Percentiles rank a stretch among this genome's conserved stretches.
These are phyloP conservation scores for Miopithecus talapoin DNA, from an alignment of 2,797 vertebrate genomes.

Conservation along the genomic window DNA sequence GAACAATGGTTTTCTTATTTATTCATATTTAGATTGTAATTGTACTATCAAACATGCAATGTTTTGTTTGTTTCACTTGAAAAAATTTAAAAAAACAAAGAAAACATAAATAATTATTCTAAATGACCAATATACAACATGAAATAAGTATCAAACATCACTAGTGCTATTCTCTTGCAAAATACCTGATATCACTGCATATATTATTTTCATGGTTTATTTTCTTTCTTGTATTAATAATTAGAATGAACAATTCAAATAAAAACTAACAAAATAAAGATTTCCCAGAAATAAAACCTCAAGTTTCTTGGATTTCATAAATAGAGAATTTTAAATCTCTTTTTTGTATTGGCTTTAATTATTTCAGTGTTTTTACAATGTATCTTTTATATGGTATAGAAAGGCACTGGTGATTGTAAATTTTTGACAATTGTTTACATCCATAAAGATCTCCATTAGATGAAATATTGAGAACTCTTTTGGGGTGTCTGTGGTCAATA, in stretches of 20 bases:
- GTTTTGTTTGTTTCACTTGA: background rate
- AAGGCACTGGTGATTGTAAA: background rate
- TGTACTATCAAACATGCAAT: background rate
- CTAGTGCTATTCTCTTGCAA: background rate
- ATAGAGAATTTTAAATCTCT: background rate
- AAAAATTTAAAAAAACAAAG: background rate
- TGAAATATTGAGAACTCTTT: background rate
- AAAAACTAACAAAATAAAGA: background rate
- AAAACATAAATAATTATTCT: background rate
- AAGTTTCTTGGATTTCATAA: background rate
- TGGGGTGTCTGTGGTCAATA: background rate
- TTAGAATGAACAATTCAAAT: background rate
- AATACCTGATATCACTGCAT: background rate
- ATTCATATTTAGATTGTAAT: background rate
- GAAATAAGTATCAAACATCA: background rate
- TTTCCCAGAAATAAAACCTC: background rate
- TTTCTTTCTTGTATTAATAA: background rate
- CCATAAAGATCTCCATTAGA: background rate
- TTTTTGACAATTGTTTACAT: no score
- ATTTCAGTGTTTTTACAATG: background rate
- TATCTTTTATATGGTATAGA: background rate
- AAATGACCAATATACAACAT: background rate
- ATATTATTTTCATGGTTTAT: background rate
- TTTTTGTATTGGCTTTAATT: background rate
- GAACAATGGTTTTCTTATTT: background rate